phyloP scores from a whole-genome alignment of 2,797 vertebrate genomes.

The Dryobates pubescens region DNA sequence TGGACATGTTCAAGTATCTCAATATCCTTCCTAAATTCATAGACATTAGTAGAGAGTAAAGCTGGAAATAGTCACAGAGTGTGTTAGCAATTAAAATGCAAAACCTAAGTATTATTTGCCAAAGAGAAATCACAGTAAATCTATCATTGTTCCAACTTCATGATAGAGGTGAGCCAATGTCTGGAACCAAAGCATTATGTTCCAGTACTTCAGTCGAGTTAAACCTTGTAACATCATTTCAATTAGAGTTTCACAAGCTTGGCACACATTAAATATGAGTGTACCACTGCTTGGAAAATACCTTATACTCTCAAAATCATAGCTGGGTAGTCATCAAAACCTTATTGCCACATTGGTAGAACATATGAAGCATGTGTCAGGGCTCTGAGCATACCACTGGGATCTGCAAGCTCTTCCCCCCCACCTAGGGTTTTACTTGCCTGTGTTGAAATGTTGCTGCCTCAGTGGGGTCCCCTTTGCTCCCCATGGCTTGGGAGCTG shows the following conservation, averaged over 20 bases:
- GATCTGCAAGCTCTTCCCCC: neutral
- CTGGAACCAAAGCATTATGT: neutral
- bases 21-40: no score
- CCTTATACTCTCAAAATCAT: neutral
- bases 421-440: accelerated
- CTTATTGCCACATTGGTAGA: neutral
- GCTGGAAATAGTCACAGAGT: neutral
- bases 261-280: neutral
- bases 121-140: neutral
- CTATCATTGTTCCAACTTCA: neutral
- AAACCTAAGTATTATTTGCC: slow-evolving; percentile 3
- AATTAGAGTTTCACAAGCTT: neutral
- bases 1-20: no score
- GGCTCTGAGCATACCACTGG: accelerated
- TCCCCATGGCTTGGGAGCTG: neutral
- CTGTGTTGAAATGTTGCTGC: neutral
- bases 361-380: accelerated
- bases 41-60: neutral
- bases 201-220: neutral
- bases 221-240: neutral
- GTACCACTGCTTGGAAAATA: neutral
- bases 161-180: neutral
- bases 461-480: neutral
- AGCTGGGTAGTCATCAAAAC: neutral
- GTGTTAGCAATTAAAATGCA: neutral